These are phyloP conservation scores for Dryobates pubescens DNA, from an alignment of 2,797 vertebrate species.

Conservation along the genomic window DNA sequence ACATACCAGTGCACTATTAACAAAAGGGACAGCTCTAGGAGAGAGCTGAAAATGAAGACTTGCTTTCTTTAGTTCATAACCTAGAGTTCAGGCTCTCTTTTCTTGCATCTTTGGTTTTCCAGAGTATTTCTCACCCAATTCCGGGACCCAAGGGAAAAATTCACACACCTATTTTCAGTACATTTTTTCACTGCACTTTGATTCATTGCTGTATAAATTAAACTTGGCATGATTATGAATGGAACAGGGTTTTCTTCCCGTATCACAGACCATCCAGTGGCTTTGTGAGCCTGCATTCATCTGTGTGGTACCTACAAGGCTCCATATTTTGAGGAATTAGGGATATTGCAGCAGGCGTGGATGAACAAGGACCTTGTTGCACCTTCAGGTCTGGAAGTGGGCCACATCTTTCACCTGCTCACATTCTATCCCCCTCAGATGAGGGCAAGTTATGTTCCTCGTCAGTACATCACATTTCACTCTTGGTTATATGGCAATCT, in stretches of 20 bases:
- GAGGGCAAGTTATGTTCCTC: neutral
- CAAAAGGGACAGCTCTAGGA: neutral
- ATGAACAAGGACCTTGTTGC: neutral
- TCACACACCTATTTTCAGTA: neutral
- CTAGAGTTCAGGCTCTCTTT: neutral
- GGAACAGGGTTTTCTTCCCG: neutral
- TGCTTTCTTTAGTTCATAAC: neutral
- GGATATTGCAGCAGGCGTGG: neutral
- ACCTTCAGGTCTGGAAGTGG: neutral
- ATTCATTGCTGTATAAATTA: neutral
- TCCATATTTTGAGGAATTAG: neutral
- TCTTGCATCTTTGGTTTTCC: neutral
- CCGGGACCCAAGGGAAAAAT: neutral
- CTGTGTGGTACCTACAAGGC: neutral
- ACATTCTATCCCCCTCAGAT: neutral
- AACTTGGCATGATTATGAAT: neutral
- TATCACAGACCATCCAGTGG: neutral
- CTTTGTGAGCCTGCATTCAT: neutral
- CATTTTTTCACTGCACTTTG: neutral
- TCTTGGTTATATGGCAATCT: neutral
- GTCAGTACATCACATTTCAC: accelerated
- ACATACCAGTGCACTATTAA: neutral
- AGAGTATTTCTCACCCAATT: neutral
- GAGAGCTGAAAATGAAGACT: neutral
- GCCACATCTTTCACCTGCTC: neutral